A percentile compares a stretch with the other conserved stretches of the same genome.
phyloP scores from a whole-genome alignment of 1,140 invertebrate genomes.

The Drosophila arizonae region DNA sequence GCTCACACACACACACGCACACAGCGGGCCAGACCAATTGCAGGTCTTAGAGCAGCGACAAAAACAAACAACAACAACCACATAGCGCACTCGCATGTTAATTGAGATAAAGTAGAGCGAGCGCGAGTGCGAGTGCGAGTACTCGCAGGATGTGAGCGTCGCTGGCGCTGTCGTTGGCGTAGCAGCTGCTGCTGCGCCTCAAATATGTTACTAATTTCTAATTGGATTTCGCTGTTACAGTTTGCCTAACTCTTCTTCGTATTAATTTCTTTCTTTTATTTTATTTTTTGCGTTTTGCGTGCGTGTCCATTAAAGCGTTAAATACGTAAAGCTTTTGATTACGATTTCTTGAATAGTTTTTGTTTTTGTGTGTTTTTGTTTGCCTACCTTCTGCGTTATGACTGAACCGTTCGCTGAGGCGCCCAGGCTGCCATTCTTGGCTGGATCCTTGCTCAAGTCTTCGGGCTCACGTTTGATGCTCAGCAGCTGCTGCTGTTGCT shows the following conservation, averaged over 20 bases:
- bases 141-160: conserved; percentile 58
- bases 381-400: conserved; percentile 78
- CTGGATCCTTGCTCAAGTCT: conserved; percentile 82
- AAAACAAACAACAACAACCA: conserved; percentile 27
- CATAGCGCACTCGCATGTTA: conserved; percentile 46
- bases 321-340: conserved; percentile 45
- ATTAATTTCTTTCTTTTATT: background rate
- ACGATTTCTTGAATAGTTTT: conserved; percentile 13
- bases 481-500: conserved; percentile 68
- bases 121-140: background rate
- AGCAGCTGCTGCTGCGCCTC: conserved; percentile 28
- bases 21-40: conserved; percentile 72
- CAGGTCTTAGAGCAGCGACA: conserved; percentile 62
- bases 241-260: conserved; percentile 7
- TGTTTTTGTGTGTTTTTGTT: conserved; percentile 6
- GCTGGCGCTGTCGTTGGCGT: background rate
- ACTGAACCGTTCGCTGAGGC: conserved; percentile 57
- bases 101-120: conserved; percentile 52
- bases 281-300: conserved; percentile 38
- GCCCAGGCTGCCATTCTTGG: conserved; percentile 67
- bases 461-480: conserved; percentile 83
- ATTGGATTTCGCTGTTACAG: conserved; percentile 27
- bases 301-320: conserved; percentile 72
- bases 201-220: conserved; percentile 37
- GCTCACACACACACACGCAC: conserved; percentile 66